Base-by-base conservation (phyloP, 1,140 invertebrate genomes). In the Camponotus pennsylvanicus region DNA sequence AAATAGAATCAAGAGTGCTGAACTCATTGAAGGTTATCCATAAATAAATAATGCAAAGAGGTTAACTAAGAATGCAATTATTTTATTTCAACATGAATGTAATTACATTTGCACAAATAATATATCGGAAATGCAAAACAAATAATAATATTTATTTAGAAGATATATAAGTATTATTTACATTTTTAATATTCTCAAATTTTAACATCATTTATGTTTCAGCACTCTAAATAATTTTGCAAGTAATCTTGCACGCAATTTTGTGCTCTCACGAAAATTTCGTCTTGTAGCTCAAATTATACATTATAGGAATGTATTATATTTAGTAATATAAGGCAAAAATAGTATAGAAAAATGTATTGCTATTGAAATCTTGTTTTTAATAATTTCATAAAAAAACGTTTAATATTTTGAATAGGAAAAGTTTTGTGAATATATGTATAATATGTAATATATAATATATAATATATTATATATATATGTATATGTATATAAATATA, bases 51-150 rank as follows among this genome's bases (percentile, higher is more conserved):
- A 83, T 82, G 75, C 82, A 73, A 76, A 85, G 71, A 40, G 40
- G 13, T 52, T 27, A 86, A 79, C 27, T 89, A 64, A 86, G 79
- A 82, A 89, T 27, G 69, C 57, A 86, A 55, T 85, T 63, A 73
- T 84, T 91, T 91, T 91, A 89, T 91, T 91, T 88, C 63, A 69
- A 78, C 67, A 78, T 63, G 37, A 70, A 91, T n/a, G 61, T 70
- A 82, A 86, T 88, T 86, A 89, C 86, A 88, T 75, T 45, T 79
- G 34, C 40, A 80, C 71, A 86, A 86, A 73, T 69, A 66, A 64
- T 67, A 13, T 61, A 45, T 57, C 0, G 8, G 3, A 64, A 86
- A 85, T 84, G 84, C n/a, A 40, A 85, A 90, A 86, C 9, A 70
- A 66, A 71, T 70, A 66, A 71, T 70, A 67, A 85, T 85, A 59